Evolutionary conservation across 2,888 invertebrate species (phyloP).

Genomic region (Lithophane semibrunnea): DNA sequence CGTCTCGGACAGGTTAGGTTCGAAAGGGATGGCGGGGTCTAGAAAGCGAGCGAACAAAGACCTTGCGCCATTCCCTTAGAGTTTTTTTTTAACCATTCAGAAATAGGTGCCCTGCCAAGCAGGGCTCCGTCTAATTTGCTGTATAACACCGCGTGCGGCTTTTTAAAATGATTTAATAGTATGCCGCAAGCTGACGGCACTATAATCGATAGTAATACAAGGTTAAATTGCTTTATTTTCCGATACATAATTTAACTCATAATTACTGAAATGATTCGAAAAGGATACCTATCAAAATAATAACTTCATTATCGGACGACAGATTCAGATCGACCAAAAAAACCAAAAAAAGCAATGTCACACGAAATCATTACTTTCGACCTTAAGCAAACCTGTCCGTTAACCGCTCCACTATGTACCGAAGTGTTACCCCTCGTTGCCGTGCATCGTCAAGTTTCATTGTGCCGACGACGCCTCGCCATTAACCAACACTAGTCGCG

Average conservation of each 20-base stretch:
- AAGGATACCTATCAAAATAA: background rate
- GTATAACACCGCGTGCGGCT: too few relatives aligned
- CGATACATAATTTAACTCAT: background rate
- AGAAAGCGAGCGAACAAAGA: too few relatives aligned
- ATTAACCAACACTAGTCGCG: conserved; percentile 68
- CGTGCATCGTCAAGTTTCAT: conserved; percentile 57
- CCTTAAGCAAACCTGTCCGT: conserved; percentile 52
- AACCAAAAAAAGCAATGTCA: conserved; percentile 46
- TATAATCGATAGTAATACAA: too few relatives aligned
- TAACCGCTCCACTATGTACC: conserved; percentile 37
- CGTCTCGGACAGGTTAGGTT: too few relatives aligned
- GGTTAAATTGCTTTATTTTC: background rate
- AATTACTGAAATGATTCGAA: background rate
- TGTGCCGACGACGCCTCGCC: conserved; percentile 60
- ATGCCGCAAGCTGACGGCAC: too few relatives aligned
- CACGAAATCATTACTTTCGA: conserved; percentile 52
- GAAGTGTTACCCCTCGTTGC: conserved; percentile 37
- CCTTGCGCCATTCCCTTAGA: too few relatives aligned
- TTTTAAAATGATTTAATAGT: too few relatives aligned
- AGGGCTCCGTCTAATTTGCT: too few relatives aligned
- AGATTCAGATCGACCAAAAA: conserved; percentile 14
- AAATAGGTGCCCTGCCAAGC: too few relatives aligned
- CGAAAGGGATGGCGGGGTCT: too few relatives aligned
- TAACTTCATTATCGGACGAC: conserved; percentile 3
- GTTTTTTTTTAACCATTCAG: too few relatives aligned